Evolutionary conservation across 1,140 invertebrate species (phyloP).

Genomic region (Parapsyche elsis): DNA sequence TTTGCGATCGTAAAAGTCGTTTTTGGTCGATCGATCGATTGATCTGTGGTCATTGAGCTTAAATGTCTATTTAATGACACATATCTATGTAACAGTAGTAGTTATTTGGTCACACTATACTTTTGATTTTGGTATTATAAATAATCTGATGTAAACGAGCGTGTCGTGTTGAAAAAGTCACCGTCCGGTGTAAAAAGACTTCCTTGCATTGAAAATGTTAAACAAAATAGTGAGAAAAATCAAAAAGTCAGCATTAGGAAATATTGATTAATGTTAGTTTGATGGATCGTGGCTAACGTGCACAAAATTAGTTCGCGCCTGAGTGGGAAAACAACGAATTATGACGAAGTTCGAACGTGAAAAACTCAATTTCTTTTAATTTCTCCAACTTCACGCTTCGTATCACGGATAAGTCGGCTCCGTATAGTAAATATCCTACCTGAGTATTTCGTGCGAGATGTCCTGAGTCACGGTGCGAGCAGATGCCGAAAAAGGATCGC

Average conservation of each 20-base stretch:
- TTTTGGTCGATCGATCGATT: background rate
- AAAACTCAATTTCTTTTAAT: slow-evolving; percentile 27
- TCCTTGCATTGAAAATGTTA: no score
- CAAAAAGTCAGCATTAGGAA: background rate
- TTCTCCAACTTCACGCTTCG: slow-evolving; percentile 22
- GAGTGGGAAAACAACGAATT: slow-evolving; percentile 25
- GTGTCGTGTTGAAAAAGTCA: no score
- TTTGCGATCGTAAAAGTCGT: slow-evolving; percentile 7
- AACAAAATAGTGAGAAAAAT: no score
- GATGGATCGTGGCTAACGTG: slow-evolving; percentile 2
- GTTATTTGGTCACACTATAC: no score
- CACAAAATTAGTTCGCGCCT: slow-evolving; percentile 30
- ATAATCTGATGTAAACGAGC: no score
- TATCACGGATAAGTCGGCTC: background rate
- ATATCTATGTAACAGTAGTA: no score
- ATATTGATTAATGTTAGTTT: slow-evolving; percentile 22
- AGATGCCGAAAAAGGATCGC: slow-evolving; percentile 8
- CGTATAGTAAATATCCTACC: background rate
- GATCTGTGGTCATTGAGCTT: background rate
- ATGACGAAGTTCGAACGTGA: background rate
- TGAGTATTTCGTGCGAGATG: background rate
- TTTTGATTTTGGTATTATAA: no score
- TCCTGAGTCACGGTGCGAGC: slow-evolving; percentile 5
- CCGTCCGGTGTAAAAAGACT: no score
- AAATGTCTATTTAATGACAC: background rate